phyloP scores from a whole-genome alignment of 2,797 vertebrate species.

The Sebastes goodei region DNA sequence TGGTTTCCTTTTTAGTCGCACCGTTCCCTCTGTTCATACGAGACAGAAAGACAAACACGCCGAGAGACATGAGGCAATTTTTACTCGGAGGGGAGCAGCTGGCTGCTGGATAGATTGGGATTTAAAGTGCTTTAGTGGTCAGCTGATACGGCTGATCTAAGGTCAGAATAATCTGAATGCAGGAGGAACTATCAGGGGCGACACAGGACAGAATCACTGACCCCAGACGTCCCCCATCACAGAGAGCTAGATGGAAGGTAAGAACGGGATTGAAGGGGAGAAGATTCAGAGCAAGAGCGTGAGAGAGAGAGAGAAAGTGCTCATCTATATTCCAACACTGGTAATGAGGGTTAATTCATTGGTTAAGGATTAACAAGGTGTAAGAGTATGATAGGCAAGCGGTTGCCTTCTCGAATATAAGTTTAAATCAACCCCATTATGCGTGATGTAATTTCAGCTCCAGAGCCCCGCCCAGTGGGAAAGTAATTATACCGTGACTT shows the following conservation, averaged over 20 bases:
- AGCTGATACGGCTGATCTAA: conserved; percentile 71
- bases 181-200: conserved; percentile 88
- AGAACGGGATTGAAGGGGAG: conserved; percentile 42
- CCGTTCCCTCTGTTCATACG: conserved; percentile 30
- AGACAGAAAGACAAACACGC: conserved; percentile 60
- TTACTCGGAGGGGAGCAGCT: conserved; percentile 66
- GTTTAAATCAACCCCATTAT: conserved; percentile 95
- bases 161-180: conserved; percentile 81
- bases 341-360: conserved; percentile 99
- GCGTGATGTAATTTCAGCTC: conserved; percentile 86
- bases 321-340: conserved; percentile 93
- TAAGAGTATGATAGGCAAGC: conserved; percentile 96
- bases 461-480: conserved; percentile 83
- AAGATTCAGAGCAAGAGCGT: conserved; percentile 36
- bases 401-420: conserved; percentile 91
- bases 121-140: conserved; percentile 72
- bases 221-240: conserved; percentile 75
- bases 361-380: conserved; percentile 97
- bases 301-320: conserved; percentile 67
- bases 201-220: conserved; percentile 87
- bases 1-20: conserved; percentile 39
- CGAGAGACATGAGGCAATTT: conserved; percentile 60
- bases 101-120: conserved; percentile 45
- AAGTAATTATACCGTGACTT: conserved; percentile 70
- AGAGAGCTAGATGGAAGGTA: conserved; percentile 61